A percentile compares a stretch with the other conserved stretches of the same genome.
These are phyloP conservation scores for Sebastes trivittatus DNA, from an alignment of 2,797 vertebrate species.

Conservation along the genomic window DNA sequence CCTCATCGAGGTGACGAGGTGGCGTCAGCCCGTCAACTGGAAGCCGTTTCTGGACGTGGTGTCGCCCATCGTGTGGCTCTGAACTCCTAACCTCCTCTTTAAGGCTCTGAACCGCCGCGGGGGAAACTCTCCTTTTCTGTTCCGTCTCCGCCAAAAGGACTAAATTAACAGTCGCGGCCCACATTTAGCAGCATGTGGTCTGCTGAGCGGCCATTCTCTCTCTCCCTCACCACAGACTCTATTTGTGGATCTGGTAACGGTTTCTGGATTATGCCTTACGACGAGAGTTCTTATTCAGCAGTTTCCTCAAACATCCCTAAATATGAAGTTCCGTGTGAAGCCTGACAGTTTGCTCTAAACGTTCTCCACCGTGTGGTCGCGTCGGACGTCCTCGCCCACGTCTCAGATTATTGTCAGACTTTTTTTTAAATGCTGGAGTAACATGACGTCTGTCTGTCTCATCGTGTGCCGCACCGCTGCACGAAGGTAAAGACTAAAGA, in stretches of 20 bases:
- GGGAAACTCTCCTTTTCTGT: conserved; percentile 32
- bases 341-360: conserved; percentile 1
- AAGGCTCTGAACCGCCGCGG: conserved; percentile 1
- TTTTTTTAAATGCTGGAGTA: conserved; percentile 8
- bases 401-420: background rate
- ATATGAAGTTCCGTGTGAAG: conserved; percentile 32
- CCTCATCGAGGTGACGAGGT: background rate
- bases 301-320: conserved; percentile 41
- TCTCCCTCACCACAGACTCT: conserved; percentile 25
- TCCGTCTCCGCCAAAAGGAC: conserved; percentile 28
- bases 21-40: background rate
- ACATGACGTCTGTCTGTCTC: background rate
- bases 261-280: conserved; percentile 54
- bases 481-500: background rate
- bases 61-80: conserved; percentile 16
- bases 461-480: background rate
- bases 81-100: conserved; percentile 22
- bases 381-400: background rate
- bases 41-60: background rate
- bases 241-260: conserved; percentile 35
- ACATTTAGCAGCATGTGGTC: conserved; percentile 23
- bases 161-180: conserved; percentile 12
- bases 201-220: conserved; percentile 1
- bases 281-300: conserved; percentile 29
- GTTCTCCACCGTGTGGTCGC: background rate